Conservation (phyloP, 2,888 invertebrate genomes). For the Eilema sororculum region DNA sequence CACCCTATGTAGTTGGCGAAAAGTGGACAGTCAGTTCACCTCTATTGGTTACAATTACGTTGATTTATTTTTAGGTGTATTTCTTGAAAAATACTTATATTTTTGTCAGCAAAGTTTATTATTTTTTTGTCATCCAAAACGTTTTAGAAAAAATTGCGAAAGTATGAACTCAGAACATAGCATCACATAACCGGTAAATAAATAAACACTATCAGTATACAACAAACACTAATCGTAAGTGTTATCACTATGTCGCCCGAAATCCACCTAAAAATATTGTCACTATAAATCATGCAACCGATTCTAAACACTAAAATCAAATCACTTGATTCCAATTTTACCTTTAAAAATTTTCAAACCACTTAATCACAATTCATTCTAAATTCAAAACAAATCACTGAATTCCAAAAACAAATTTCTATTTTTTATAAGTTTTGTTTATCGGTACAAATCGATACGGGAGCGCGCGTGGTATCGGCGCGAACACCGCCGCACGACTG, state of each 20-base stretch:
- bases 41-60: no score
- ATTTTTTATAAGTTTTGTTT: slow-evolving; percentile 10
- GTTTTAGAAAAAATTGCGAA: no score
- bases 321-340: slow-evolving; percentile 9
- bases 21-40: no score
- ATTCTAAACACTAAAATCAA: not conserved
- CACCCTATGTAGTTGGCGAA: no score
- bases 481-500: slow-evolving; percentile 34
- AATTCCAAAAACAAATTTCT: slow-evolving; percentile 11
- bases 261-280: slow-evolving; percentile 4
- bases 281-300: slow-evolving; percentile 1
- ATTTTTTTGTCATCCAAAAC: not conserved
- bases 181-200: slow-evolving; percentile 19
- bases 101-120: no score
- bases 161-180: slow-evolving; percentile 24
- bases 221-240: slow-evolving; percentile 32
- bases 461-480: slow-evolving; percentile 14
- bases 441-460: not conserved
- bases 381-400: slow-evolving; percentile 9
- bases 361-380: not conserved
- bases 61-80: no score
- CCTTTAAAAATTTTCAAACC: slow-evolving; percentile 3
- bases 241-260: slow-evolving; percentile 14
- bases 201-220: slow-evolving; percentile 37
- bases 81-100: no score